phyloP scores from a whole-genome alignment of 37 sponge, comb jelly and placozoan genomes.

The Spongilla lacustris region DNA sequence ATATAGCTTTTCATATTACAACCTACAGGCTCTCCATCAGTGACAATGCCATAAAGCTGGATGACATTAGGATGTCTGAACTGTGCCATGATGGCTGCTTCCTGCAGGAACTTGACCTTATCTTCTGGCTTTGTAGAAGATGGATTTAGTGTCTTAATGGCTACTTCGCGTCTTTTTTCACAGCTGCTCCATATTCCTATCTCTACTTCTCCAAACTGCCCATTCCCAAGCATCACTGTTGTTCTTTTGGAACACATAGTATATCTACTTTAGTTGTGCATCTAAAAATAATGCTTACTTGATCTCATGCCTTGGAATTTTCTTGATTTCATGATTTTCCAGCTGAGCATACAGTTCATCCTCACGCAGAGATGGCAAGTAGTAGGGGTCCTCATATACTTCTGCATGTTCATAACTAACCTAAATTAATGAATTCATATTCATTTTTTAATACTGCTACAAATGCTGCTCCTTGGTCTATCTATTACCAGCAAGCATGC shows the following conservation, averaged over 20 bases:
- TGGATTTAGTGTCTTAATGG: conserved; percentile 60
- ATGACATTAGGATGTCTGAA: conserved; percentile 71
- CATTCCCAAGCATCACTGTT: conserved; percentile 9
- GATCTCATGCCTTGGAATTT: neutral
- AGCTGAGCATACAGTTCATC: neutral
- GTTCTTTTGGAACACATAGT: neutral
- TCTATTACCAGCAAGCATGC: no score
- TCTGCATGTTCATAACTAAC: neutral
- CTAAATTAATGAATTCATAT: neutral
- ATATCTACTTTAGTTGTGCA: no score
- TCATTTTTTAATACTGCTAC: neutral
- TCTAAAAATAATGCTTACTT: neutral
- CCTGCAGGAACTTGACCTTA: neutral
- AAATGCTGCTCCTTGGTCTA: no score
- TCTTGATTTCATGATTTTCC: neutral
- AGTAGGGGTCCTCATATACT: neutral
- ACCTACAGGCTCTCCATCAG: conserved; percentile 51
- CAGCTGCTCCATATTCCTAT: conserved; percentile 28
- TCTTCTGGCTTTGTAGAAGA: neutral
- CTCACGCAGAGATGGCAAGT: neutral
- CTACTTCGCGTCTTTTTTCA: conserved; percentile 13
- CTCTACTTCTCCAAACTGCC: conserved; percentile 74
- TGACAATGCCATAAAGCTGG: conserved; percentile 62
- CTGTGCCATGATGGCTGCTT: conserved; percentile 67
- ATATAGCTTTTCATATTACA: conserved; percentile 15